These are phyloP conservation scores for Thysanoteuthis rhombus DNA, from an alignment of 2,888 invertebrate genomes.

Conservation along the genomic window DNA sequence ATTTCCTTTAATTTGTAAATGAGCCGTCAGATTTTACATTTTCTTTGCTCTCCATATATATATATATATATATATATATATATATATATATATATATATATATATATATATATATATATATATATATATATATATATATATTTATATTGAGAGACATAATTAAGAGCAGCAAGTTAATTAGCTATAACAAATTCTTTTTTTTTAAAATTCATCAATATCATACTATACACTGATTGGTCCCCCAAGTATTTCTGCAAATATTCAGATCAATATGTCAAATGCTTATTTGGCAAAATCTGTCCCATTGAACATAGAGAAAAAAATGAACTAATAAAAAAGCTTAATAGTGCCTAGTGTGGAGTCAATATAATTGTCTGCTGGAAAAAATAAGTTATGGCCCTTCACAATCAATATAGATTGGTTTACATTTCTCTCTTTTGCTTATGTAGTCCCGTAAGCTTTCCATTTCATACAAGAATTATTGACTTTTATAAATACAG, in stretches of 20 bases:
- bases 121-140: too few species aligned
- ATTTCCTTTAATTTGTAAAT: too few species aligned
- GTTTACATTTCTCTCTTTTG: not conserved
- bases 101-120: too few species aligned
- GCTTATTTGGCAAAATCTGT: not conserved
- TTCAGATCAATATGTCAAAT: not conserved
- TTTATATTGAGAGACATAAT: not conserved
- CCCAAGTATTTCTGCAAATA: not conserved
- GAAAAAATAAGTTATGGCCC: not conserved
- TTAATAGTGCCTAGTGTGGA: not conserved
- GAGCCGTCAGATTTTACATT: too few species aligned
- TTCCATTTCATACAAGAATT: not conserved
- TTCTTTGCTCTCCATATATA: too few species aligned
- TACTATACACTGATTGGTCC: not conserved
- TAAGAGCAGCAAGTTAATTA: not conserved
- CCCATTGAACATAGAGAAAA: not conserved
- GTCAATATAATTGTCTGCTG: not conserved
- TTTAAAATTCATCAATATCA: not conserved
- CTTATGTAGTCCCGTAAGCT: not conserved
- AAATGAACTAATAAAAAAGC: not conserved
- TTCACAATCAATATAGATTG: not conserved
- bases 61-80: too few species aligned
- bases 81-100: too few species aligned
- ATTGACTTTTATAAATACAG: not conserved
- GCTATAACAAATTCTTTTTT: not conserved